phyloP scores from a whole-genome alignment of 2,113 vertebrate genomes.

The Apistogramma diplotaenia region DNA sequence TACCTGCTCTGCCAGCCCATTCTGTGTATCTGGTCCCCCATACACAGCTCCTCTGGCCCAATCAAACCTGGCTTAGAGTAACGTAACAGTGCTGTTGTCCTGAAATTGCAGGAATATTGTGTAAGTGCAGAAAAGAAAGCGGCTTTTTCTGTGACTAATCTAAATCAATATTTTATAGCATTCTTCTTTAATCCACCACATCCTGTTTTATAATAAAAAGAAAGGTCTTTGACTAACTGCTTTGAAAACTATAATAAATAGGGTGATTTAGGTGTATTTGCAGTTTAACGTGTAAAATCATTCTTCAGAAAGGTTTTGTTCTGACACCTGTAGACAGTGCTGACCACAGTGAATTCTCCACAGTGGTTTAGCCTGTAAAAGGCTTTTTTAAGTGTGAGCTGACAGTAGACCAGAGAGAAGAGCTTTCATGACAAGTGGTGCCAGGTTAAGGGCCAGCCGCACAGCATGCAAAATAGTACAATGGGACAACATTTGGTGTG shows the following conservation, averaged over 20 bases:
- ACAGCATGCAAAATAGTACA: slow-evolving; percentile 75
- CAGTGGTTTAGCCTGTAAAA: slow-evolving; percentile 30
- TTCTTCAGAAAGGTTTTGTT: neutral
- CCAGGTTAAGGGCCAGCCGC: slow-evolving; percentile 48
- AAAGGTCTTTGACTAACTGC: neutral
- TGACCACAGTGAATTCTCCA: neutral
- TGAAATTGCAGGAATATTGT: neutral
- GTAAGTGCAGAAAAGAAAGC: neutral
- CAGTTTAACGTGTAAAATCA: neutral
- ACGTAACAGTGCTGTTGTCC: neutral
- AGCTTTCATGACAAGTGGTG: slow-evolving; percentile 57
- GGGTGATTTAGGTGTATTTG: neutral
- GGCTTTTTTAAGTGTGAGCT: slow-evolving; percentile 32
- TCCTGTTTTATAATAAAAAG: neutral
- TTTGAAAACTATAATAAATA: neutral
- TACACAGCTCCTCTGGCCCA: neutral
- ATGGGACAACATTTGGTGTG: slow-evolving; percentile 78
- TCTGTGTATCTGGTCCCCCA: neutral
- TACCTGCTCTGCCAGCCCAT: neutral
- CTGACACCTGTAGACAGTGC: neutral
- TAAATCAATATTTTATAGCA: too few relatives aligned
- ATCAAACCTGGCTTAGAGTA: neutral
- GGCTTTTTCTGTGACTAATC: too few relatives aligned
- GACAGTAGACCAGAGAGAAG: slow-evolving; percentile 34
- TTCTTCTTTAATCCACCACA: too few relatives aligned